A percentile compares a stretch with the other conserved stretches of the same genome.
phyloP scores from a whole-genome alignment of 2,797 vertebrate species.

The Gobio occitaniae region DNA sequence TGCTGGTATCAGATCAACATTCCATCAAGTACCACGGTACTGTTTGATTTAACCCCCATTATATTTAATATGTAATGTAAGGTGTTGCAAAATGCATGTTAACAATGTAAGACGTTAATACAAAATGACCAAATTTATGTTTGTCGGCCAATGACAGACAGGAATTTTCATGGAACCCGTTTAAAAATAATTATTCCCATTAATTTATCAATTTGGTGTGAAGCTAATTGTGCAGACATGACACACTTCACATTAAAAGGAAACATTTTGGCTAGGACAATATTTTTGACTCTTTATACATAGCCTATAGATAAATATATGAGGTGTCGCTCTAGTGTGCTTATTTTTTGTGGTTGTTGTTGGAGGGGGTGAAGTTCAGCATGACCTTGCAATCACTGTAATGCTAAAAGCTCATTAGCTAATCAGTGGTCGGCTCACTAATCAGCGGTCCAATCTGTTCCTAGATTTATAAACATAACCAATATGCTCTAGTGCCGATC shows the following conservation, averaged over 20 bases:
- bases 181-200: neutral
- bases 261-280: neutral
- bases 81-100: neutral
- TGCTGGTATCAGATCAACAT: neutral
- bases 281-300: neutral
- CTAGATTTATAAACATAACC: constrained; percentile 52
- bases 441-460: constrained; percentile 44
- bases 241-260: neutral
- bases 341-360: constrained; percentile 47
- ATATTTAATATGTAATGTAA: neutral
- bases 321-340: neutral
- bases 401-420: constrained; percentile 52
- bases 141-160: neutral
- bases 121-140: neutral
- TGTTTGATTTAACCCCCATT: neutral
- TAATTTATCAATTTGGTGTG: neutral
- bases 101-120: neutral
- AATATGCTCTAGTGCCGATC: constrained; percentile 43
- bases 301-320: constrained; percentile 4
- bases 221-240: neutral
- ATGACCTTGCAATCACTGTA: constrained; percentile 53
- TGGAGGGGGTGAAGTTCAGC: constrained; percentile 47
- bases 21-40: neutral
- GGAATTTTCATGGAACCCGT: neutral
- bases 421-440: constrained; percentile 45